phyloP scores from a whole-genome alignment of 1,140 invertebrate species.

The Cyclina sinensis region DNA sequence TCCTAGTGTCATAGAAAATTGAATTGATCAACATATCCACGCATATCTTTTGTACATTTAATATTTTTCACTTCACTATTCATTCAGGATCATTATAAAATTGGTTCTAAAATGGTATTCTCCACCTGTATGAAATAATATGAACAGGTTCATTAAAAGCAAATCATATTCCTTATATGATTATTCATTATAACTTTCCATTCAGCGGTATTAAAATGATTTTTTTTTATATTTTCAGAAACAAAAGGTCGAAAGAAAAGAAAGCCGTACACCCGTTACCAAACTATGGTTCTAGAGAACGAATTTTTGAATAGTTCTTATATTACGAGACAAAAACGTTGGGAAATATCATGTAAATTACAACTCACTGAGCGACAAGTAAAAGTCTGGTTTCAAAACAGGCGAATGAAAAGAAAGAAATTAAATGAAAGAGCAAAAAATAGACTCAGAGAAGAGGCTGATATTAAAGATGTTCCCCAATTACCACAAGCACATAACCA shows the following conservation, averaged over 20 bases:
- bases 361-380: constrained; percentile 96
- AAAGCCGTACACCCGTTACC: constrained; percentile 98
- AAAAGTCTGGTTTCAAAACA: constrained; percentile 94
- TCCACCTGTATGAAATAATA: too few species aligned
- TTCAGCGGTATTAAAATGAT: not conserved
- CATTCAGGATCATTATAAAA: too few species aligned
- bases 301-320: constrained; percentile 90
- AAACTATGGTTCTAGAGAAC: constrained; percentile 90
- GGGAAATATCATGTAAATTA: constrained; percentile 96
- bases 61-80: too few species aligned
- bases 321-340: constrained; percentile 91
- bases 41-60: too few species aligned
- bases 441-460: constrained; percentile 75
- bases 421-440: constrained; percentile 83
- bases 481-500: constrained; percentile 69
- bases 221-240: constrained; percentile 79
- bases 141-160: too few species aligned
- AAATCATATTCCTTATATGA: too few species aligned
- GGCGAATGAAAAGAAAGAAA: constrained; percentile 99
- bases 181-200: too few species aligned
- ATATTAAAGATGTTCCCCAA: constrained; percentile 70
- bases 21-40: too few species aligned
- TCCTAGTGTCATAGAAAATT: too few species aligned
- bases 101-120: too few species aligned
- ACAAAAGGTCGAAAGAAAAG: constrained; percentile 88